phyloP scores from a whole-genome alignment of 1,140 invertebrate species.

The Spodoptera frugiperda region DNA sequence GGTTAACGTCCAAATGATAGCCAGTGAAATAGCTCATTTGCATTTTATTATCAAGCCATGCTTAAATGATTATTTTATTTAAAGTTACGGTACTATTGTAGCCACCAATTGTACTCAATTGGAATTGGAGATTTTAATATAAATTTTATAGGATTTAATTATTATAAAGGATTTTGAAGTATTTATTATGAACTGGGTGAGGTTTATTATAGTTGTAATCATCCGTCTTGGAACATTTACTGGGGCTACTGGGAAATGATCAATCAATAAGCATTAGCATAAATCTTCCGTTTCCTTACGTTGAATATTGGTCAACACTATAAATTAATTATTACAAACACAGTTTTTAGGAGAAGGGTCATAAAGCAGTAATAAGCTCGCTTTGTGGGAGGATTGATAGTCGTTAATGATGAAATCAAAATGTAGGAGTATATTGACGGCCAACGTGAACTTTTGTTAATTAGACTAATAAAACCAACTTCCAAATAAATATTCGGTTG shows the following conservation, averaged over 20 bases:
- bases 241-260: too few species aligned
- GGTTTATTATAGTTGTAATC: background rate
- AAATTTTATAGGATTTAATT: background rate
- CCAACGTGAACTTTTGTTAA: background rate
- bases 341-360: background rate
- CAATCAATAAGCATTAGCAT: too few species aligned
- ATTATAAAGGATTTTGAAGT: background rate
- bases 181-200: background rate
- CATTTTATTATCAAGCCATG: constrained; percentile 57
- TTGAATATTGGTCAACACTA: background rate
- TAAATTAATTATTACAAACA: constrained; percentile 4
- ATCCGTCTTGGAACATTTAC: background rate
- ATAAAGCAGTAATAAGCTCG: constrained; percentile 4
- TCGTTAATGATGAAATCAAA: background rate
- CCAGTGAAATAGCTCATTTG: constrained; percentile 52
- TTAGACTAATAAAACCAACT: constrained; percentile 1
- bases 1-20: constrained; percentile 60
- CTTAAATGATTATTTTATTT: constrained; percentile 58
- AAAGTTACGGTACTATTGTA: constrained; percentile 31
- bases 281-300: too few species aligned
- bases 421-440: background rate
- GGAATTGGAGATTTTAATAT: background rate
- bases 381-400: constrained; percentile 10
- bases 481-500: background rate
- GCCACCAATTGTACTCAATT: background rate